Percentiles rank a stretch among this genome's conserved stretches.
Evolutionary conservation across 2,888 invertebrate species (phyloP).

Genomic region (Cataglyphis livida): DNA sequence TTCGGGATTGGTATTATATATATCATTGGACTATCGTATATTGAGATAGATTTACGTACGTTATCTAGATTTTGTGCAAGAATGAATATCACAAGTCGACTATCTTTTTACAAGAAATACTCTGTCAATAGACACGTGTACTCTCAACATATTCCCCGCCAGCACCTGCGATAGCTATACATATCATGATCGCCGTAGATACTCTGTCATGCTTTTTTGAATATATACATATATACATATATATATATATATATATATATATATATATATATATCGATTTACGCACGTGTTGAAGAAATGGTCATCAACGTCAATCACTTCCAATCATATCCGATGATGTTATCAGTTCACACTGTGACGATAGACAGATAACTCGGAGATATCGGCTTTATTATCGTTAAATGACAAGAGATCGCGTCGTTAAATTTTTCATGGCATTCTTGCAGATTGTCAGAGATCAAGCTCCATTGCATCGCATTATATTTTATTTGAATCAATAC

Average conservation of each 20-base stretch:
- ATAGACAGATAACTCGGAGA: background rate
- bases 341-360: slow-evolving; percentile 4
- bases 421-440: background rate
- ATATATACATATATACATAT: background rate
- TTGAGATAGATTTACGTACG: background rate
- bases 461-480: background rate
- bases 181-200: background rate
- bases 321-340: background rate
- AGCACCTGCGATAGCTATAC: background rate
- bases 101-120: background rate
- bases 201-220: background rate
- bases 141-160: background rate
- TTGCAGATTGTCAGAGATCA: background rate
- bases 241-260: background rate
- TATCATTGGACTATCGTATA: slow-evolving; percentile 3
- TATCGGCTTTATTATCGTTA: slow-evolving; percentile 6
- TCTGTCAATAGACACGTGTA: slow-evolving; percentile 23
- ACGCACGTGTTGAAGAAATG: background rate
- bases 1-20: background rate
- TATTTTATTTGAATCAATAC: background rate
- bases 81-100: slow-evolving; percentile 13
- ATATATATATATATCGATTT: background rate
- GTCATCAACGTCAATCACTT: background rate
- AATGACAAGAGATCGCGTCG: background rate
- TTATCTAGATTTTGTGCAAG: slow-evolving; percentile 9